Conservation (phyloP, 2,113 vertebrate genomes). For the Mus spicilegus region DNA sequence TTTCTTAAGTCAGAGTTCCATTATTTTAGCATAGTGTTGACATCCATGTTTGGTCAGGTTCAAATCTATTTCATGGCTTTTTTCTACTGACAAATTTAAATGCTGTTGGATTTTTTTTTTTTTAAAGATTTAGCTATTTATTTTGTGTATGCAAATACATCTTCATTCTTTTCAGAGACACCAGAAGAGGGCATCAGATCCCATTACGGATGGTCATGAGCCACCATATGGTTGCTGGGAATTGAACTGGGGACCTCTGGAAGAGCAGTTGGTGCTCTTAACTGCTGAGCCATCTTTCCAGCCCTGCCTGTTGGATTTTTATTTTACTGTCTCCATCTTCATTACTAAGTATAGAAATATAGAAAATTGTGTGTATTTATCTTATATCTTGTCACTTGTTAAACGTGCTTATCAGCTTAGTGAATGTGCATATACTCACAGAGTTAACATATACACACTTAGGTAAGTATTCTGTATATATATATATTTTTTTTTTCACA, state of each 20-base stretch:
- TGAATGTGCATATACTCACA: neutral
- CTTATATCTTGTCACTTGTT: neutral
- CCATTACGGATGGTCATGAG: too few species aligned
- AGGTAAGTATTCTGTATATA: neutral
- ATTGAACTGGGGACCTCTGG: too few species aligned
- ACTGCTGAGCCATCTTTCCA: too few species aligned
- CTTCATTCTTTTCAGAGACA: too few species aligned
- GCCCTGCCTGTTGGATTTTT: neutral
- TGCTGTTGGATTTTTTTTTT: neutral
- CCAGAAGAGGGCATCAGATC: too few species aligned
- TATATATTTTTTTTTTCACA: neutral
- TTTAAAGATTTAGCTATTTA: too few species aligned
- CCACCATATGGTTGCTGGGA: too few species aligned
- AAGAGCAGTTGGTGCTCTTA: too few species aligned
- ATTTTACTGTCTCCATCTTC: neutral
- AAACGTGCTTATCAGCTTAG: neutral
- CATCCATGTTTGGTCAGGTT: neutral
- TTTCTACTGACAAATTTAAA: neutral
- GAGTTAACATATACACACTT: neutral
- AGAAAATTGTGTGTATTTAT: neutral
- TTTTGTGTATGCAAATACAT: too few species aligned
- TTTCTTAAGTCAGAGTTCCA: neutral
- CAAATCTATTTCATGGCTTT: slow-evolving; percentile 9
- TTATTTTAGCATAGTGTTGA: neutral
- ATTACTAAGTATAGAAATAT: slow-evolving; percentile 10